phyloP scores from a whole-genome alignment of 2,797 vertebrate species.

The Pterois miles region DNA sequence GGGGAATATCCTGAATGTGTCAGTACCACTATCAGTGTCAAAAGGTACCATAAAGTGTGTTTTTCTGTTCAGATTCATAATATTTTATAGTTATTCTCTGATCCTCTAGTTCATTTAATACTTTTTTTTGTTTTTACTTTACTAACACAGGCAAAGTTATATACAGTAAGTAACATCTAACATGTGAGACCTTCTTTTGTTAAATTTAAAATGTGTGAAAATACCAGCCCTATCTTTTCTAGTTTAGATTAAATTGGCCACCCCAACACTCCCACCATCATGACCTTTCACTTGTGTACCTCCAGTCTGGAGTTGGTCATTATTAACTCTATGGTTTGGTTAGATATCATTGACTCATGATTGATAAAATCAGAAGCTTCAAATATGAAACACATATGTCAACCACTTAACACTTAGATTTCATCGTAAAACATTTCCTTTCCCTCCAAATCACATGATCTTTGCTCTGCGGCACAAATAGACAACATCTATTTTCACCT shows the following conservation, averaged over 20 bases:
- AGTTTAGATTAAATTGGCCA: rapidly evolving
- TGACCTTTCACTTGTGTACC: not conserved
- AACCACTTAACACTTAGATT: too few species aligned
- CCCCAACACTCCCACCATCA: too few species aligned
- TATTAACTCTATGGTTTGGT: not conserved
- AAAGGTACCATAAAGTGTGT: not conserved
- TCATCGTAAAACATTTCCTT: too few species aligned
- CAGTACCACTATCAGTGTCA: not conserved
- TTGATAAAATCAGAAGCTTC: conserved; percentile 9
- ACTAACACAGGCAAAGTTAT: not conserved
- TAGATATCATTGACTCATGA: conserved; percentile 2
- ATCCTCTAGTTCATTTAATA: not conserved
- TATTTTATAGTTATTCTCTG: not conserved
- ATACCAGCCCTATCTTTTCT: not conserved
- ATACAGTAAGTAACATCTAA: not conserved
- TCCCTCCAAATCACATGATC: conserved; percentile 12
- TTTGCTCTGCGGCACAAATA: conserved; percentile 2
- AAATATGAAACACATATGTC: conserved; percentile 10
- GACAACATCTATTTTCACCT: not conserved
- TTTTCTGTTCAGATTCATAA: not conserved
- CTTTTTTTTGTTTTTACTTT: not conserved
- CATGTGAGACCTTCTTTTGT: not conserved
- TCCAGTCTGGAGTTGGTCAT: not conserved
- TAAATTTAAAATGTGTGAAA: not conserved
- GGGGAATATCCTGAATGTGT: not conserved